A percentile compares a stretch with the other conserved stretches of the same genome.
These are phyloP conservation scores for Magallana nippona DNA, from an alignment of 2,888 invertebrate species.

Conservation along the genomic window DNA sequence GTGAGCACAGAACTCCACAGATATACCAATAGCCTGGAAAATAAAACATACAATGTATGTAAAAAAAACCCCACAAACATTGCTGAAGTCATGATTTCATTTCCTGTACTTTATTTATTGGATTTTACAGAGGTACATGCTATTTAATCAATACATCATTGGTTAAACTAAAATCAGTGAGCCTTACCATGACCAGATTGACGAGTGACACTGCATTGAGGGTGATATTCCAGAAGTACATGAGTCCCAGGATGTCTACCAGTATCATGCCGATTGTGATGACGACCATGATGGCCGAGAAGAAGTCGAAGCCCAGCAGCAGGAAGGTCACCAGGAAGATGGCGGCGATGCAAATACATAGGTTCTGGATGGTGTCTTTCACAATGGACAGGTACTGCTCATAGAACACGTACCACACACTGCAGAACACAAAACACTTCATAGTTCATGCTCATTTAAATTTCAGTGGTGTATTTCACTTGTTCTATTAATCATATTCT, in stretches of 20 bases:
- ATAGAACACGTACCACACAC: conserved; percentile 95
- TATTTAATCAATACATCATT: too few species aligned
- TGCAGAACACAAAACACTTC: conserved; percentile 78
- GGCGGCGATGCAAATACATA: conserved; percentile 93
- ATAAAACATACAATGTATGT: not conserved
- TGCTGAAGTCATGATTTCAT: too few species aligned
- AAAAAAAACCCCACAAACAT: too few species aligned
- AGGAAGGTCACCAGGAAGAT: conserved; percentile 95
- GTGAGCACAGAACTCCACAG: conserved; percentile 99
- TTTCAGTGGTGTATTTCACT: too few species aligned
- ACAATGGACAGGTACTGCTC: conserved; percentile 96
- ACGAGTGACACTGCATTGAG: conserved; percentile 96
- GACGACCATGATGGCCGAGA: conserved; percentile 88
- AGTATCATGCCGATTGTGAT: conserved; percentile 89
- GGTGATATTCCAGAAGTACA: conserved; percentile 94
- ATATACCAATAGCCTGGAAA: conserved; percentile 94
- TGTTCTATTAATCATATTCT: too few species aligned
- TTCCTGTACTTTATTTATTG: too few species aligned
- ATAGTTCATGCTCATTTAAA: too few species aligned
- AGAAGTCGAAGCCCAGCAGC: conserved; percentile 91
- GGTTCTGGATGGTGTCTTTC: conserved; percentile 90
- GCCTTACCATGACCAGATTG: conserved; percentile 93
- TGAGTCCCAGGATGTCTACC: conserved; percentile 91
- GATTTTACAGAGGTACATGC: too few species aligned
- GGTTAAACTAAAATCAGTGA: too few species aligned